These are phyloP conservation scores for Cheirogaleus major DNA, from an alignment of 2,797 vertebrate genomes.

Conservation along the genomic window DNA sequence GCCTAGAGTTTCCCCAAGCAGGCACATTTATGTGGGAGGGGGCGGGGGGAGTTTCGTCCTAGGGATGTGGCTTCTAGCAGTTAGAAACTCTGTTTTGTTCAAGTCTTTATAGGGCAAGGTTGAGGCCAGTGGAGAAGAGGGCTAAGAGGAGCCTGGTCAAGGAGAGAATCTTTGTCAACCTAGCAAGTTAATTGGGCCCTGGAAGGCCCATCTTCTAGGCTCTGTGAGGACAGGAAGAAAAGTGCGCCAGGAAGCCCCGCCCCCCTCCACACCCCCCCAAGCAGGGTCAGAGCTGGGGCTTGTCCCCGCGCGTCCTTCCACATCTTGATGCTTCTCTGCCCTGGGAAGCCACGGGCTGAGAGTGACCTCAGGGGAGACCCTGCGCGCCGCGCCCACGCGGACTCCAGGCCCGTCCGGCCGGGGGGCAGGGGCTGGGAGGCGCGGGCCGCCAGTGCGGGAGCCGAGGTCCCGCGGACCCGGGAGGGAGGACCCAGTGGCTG, in stretches of 20 bases:
- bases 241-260: neutral
- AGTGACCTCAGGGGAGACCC: neutral
- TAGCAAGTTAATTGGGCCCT: neutral
- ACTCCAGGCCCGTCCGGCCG: too few relatives aligned
- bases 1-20: neutral
- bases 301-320: neutral
- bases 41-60: neutral
- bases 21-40: neutral
- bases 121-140: neutral
- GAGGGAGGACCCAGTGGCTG: neutral
- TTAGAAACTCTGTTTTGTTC: neutral
- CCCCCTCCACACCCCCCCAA: too few relatives aligned
- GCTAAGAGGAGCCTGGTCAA: neutral
- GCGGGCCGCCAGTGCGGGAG: neutral
- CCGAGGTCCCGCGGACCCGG: neutral
- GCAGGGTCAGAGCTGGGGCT: neutral
- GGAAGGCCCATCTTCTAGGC: neutral
- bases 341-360: neutral
- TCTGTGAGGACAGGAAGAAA: neutral
- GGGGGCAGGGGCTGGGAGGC: too few relatives aligned
- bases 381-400: too few relatives aligned
- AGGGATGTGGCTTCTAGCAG: neutral
- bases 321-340: neutral
- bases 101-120: neutral
- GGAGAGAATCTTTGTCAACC: neutral